phyloP scores from a whole-genome alignment of 2,113 vertebrate genomes.

The Istiophorus platypterus region DNA sequence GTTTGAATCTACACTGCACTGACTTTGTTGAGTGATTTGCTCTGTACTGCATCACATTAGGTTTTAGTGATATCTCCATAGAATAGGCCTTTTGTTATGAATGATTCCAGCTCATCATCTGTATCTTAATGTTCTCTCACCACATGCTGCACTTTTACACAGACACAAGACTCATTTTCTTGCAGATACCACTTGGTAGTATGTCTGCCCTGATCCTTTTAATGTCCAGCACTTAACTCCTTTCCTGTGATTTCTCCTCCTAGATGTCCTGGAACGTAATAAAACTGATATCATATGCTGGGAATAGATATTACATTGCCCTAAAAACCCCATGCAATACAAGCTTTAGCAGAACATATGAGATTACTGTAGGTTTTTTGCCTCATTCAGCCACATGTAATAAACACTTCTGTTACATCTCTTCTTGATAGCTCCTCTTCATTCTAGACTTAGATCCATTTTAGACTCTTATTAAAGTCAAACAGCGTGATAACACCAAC shows the following conservation, averaged over 20 bases:
- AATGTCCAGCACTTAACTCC: not conserved
- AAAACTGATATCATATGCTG: not conserved
- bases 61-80: not conserved
- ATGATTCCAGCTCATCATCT: not conserved
- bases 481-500: too few relatives aligned
- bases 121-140: not conserved
- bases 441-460: not conserved
- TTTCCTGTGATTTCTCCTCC: not conserved
- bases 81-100: not conserved
- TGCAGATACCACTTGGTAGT: not conserved
- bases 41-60: not conserved
- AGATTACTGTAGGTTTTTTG: not conserved
- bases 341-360: too few relatives aligned
- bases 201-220: too few relatives aligned
- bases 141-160: conserved; percentile 1
- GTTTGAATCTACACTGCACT: not conserved
- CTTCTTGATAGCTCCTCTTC: not conserved
- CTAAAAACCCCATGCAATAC: too few relatives aligned
- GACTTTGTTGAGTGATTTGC: not conserved
- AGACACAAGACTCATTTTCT: not conserved
- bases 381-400: not conserved
- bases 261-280: not conserved
- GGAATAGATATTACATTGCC: not conserved
- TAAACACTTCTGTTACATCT: not conserved
- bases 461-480: too few relatives aligned